Conservation (phyloP, 2,888 invertebrate genomes). For the Orthosia gothica region DNA sequence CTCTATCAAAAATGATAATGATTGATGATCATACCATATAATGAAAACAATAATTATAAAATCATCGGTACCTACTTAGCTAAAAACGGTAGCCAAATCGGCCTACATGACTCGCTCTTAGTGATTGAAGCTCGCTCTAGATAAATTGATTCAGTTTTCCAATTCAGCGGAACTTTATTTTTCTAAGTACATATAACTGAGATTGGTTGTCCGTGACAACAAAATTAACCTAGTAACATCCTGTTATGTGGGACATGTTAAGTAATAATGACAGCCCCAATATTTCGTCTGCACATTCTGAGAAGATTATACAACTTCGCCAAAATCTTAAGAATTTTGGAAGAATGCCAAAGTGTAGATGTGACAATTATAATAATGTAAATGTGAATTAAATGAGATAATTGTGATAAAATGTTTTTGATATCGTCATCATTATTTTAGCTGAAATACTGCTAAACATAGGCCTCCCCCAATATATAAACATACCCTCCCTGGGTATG, state of each 20-base stretch:
- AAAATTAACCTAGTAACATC: conserved; percentile 46
- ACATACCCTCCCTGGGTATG: too few relatives aligned
- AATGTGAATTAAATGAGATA: conserved; percentile 19
- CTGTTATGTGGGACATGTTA: conserved; percentile 43
- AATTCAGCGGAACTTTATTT: conserved; percentile 21
- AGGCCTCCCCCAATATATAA: too few relatives aligned
- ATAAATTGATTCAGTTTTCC: conserved; percentile 32
- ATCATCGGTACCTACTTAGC: not conserved
- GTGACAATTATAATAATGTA: conserved; percentile 21
- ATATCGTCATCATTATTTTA: too few relatives aligned
- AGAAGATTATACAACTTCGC: conserved; percentile 38
- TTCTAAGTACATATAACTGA: conserved; percentile 33
- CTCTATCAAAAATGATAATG: too few relatives aligned
- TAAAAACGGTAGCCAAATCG: not conserved
- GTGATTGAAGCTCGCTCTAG: not conserved
- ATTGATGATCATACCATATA: not conserved
- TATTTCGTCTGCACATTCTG: conserved; percentile 31
- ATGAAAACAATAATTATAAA: not conserved
- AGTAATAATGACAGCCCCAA: conserved; percentile 32
- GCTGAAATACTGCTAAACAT: too few relatives aligned
- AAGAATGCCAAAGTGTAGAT: conserved; percentile 35
- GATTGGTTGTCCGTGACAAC: conserved; percentile 18
- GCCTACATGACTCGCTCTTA: not conserved
- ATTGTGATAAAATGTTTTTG: not conserved
- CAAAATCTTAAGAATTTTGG: conserved; percentile 35